Evolutionary conservation across 2,797 vertebrate genomes (phyloP), one percentile per base, ranked within the genome.

Genomic region (Vireo griseus): DNA sequence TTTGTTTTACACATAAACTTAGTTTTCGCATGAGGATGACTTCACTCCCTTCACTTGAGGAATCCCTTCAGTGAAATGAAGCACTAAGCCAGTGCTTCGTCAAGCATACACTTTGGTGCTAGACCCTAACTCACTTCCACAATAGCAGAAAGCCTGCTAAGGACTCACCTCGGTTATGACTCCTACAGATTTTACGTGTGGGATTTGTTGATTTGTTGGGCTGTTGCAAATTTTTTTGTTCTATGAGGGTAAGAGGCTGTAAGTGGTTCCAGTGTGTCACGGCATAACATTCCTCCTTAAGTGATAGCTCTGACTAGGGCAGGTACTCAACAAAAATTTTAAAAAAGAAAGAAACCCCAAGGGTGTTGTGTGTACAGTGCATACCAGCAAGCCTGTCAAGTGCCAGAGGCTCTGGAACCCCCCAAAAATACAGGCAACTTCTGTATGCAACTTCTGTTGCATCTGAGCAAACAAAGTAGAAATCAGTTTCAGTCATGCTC

Each of bases 401-500:
- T 9, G 18, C 16, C 7, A 33, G 22, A 61, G 33, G 63, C 47
- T 72, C 44, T 76, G 31, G 14, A 24, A 44, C 40, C 17, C 74
- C 35, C 26, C 9, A 25, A 52, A 40, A 37, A 5, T n/a, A 29
- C 7, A 42, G 74, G 39, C 10, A 55, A 39, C 37, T 24, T 74
- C 47, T 11, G 1, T 5, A 2, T 4, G n/a, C 44, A 26, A 11
- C 24, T 72, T 40, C 19, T 45, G 6, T 5, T 44, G 57, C 45
- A 39, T 11, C 48, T 74, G 31, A 69, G 57, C 48, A 86, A 26
- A 12, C 4, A 35, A 33, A 15, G 16, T 1, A 13, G 42, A 10
- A 26, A 22, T 0, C 5, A 13, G n/a, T 5, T 52, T 33, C 3
- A 31, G 26, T 16, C 6, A 2, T 28, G 37, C 39, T 77, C 15